Evolutionary conservation across 2,113 vertebrate genomes (phyloP).

Genomic region (Tachysurus fulvidraco): DNA sequence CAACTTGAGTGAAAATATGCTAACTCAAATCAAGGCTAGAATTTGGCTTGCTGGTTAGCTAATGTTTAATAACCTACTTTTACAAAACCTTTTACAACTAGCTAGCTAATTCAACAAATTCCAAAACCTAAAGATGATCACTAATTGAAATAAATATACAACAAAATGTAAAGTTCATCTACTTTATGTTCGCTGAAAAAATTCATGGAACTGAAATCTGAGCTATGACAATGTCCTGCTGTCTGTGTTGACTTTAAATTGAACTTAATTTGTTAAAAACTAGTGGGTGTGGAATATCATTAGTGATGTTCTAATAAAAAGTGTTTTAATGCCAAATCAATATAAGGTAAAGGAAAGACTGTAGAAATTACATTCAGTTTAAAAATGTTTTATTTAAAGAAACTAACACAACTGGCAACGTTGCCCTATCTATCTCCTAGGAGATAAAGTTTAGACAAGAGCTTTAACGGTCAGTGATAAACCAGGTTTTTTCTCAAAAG

Average conservation of each 20-base stretch:
- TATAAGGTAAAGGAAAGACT: neutral
- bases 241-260: neutral
- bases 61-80: neutral
- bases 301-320: neutral
- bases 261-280: neutral
- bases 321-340: neutral
- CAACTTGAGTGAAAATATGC: neutral
- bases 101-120: neutral
- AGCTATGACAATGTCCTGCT: neutral
- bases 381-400: constrained; percentile 51
- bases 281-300: neutral
- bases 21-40: neutral
- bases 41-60: neutral
- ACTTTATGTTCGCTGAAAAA: neutral
- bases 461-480: constrained; percentile 40
- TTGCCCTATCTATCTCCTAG: constrained; percentile 27
- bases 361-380: neutral
- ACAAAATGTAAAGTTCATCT: neutral
- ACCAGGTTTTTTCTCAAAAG: constrained; percentile 7
- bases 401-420: constrained; percentile 43
- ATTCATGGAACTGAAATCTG: neutral
- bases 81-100: neutral
- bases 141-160: neutral
- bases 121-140: neutral
- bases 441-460: constrained; percentile 27